These are phyloP conservation scores for Bombus affinis DNA, from an alignment of 1,140 invertebrate species.

Conservation along the genomic window DNA sequence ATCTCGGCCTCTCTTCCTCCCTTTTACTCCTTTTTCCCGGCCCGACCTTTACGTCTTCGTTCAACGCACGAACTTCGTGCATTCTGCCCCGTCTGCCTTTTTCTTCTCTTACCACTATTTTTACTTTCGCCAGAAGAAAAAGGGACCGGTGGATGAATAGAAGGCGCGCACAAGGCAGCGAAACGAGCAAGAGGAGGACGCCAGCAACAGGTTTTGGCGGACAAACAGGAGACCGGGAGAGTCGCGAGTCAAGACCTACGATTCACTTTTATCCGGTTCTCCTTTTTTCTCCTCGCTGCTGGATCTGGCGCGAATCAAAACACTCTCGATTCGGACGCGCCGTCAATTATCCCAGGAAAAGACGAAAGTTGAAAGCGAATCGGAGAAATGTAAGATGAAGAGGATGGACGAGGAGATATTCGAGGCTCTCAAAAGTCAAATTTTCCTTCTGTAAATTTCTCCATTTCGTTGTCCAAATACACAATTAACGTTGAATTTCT, in stretches of 20 bases:
- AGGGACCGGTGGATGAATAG: slow-evolving; percentile 45
- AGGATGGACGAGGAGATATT: neutral
- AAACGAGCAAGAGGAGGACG: slow-evolving; percentile 34
- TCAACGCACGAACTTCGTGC: neutral
- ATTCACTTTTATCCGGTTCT: slow-evolving; percentile 42
- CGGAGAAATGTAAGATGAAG: neutral
- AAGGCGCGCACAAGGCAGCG: slow-evolving; percentile 18
- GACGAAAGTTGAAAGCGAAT: slow-evolving; percentile 2
- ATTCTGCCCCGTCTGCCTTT: slow-evolving; percentile 11
- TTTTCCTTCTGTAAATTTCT: too few species aligned
- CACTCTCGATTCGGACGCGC: slow-evolving; percentile 11
- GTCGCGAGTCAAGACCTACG: slow-evolving; percentile 56
- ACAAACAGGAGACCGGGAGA: slow-evolving; percentile 43
- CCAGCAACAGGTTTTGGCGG: slow-evolving; percentile 63
- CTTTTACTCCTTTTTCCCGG: neutral
- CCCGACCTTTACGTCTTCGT: slow-evolving; percentile 4
- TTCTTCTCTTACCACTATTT: slow-evolving; percentile 38
- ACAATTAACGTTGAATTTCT: neutral
- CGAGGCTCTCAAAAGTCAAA: neutral
- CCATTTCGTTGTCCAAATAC: neutral
- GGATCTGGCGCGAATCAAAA: slow-evolving; percentile 47
- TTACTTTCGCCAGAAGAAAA: slow-evolving; percentile 59
- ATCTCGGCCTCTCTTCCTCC: neutral
- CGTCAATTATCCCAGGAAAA: neutral
- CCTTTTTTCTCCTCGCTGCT: neutral